Evolutionary conservation across 2,888 invertebrate genomes (phyloP).

Genomic region (Drosophila ochracea): DNA sequence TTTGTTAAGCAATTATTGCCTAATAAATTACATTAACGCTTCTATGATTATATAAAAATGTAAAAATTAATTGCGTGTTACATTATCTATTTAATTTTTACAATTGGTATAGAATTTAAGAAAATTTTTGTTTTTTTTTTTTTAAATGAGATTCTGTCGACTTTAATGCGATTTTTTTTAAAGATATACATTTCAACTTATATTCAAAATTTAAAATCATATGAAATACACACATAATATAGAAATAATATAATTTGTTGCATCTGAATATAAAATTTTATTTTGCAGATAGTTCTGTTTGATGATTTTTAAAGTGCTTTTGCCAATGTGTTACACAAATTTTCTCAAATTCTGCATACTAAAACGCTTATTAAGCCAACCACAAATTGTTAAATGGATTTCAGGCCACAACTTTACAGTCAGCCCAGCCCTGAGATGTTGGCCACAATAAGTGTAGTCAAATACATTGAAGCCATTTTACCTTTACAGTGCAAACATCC

Average conservation of each 20-base stretch:
- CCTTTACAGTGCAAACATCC: constrained; percentile 6
- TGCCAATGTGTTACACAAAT: constrained; percentile 23
- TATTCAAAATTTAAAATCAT: background rate
- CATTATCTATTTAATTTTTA: constrained; percentile 7
- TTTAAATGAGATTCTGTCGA: background rate
- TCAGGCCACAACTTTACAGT: constrained; percentile 29
- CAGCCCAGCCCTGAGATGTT: background rate
- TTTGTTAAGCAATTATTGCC: constrained; percentile 6
- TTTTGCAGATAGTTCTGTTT: background rate
- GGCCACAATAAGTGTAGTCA: constrained; percentile 17
- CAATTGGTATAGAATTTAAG: background rate
- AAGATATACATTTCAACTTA: background rate
- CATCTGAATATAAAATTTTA: background rate
- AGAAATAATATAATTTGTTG: background rate
- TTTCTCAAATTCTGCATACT: constrained; percentile 7
- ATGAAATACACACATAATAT: background rate
- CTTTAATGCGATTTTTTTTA: background rate
- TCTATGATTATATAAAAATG: background rate
- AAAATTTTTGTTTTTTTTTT: background rate
- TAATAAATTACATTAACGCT: constrained; percentile 22
- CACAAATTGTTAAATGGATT: constrained; percentile 62
- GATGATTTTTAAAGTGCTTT: constrained; percentile 11
- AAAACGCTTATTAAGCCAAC: constrained; percentile 57
- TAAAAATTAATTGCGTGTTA: background rate
- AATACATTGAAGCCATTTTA: constrained; percentile 32